Percentiles rank a stretch among this genome's conserved stretches.
phyloP scores from a whole-genome alignment of 2,888 invertebrate genomes.

The Galerucella nymphaeae region DNA sequence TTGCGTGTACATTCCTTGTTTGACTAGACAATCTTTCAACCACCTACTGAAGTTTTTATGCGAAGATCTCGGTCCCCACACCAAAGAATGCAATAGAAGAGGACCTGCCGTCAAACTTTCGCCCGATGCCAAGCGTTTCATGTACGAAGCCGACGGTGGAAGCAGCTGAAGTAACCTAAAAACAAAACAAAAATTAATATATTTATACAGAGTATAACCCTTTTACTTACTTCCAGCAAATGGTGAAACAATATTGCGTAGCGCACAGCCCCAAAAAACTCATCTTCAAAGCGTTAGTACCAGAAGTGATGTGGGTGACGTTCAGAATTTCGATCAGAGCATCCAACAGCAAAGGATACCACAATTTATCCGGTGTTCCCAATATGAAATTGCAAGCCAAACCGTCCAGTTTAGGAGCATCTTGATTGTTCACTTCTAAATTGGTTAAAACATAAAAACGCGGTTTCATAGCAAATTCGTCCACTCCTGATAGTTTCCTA shows the following conservation, averaged over 20 bases:
- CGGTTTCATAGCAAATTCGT: constrained; percentile 81
- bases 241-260: constrained; percentile 90
- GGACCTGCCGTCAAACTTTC: constrained; percentile 75
- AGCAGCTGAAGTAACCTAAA: constrained; percentile 81
- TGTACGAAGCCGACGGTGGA: constrained; percentile 89
- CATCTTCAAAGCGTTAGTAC: constrained; percentile 61
- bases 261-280: constrained; percentile 79
- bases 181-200: constrained; percentile 40
- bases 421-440: constrained; percentile 77
- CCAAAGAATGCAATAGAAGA: constrained; percentile 81
- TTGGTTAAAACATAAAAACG: constrained; percentile 91
- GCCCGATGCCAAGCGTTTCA: constrained; percentile 81
- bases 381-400: constrained; percentile 93
- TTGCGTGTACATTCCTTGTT: constrained; percentile 88
- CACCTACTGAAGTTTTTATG: constrained; percentile 88
- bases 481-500: constrained; percentile 71
- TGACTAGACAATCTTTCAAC: constrained; percentile 91
- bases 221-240: constrained; percentile 77
- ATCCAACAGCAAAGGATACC: constrained; percentile 88
- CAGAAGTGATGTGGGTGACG: constrained; percentile 76
- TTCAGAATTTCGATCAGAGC: constrained; percentile 86
- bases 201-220: not conserved
- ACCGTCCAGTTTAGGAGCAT: constrained; percentile 92
- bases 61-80: constrained; percentile 90
- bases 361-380: constrained; percentile 90